Evolutionary conservation across 2,113 vertebrate species (phyloP).

Genomic region (Tachuris rubrigastra): DNA sequence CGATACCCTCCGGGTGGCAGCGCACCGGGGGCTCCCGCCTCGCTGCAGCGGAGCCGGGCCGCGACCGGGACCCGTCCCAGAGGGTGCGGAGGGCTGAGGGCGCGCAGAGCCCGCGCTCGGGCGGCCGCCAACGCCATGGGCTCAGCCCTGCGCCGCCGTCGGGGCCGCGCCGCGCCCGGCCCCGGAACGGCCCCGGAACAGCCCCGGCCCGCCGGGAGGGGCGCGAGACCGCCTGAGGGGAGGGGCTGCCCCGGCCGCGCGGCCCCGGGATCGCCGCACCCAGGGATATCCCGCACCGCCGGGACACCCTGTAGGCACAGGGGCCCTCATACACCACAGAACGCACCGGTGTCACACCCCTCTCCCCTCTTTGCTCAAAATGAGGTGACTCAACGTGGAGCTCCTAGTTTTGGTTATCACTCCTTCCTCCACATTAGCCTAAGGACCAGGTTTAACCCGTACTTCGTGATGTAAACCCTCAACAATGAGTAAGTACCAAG

Average conservation of each 20-base stretch:
- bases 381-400: not conserved
- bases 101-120: not conserved
- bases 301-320: rapidly evolving
- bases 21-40: not conserved
- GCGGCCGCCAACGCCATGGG: not conserved
- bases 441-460: not conserved
- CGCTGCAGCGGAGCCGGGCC: not conserved
- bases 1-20: conserved; percentile 53
- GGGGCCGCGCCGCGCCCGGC: not conserved
- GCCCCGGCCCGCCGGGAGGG: not conserved
- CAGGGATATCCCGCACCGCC: rapidly evolving
- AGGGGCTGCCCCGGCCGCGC: not conserved
- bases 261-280: not conserved
- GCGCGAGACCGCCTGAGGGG: not conserved
- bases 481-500: rapidly evolving
- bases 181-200: not conserved
- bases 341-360: not conserved
- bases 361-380: not conserved
- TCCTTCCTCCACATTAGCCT: not conserved
- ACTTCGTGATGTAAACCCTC: not conserved
- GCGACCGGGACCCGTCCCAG: not conserved
- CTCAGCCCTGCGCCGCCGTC: not conserved
- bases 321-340: rapidly evolving
- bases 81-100: not conserved
- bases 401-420: not conserved